Conservation (phyloP, 2,797 vertebrate species). For the Enteromius paludinosus region DNA sequence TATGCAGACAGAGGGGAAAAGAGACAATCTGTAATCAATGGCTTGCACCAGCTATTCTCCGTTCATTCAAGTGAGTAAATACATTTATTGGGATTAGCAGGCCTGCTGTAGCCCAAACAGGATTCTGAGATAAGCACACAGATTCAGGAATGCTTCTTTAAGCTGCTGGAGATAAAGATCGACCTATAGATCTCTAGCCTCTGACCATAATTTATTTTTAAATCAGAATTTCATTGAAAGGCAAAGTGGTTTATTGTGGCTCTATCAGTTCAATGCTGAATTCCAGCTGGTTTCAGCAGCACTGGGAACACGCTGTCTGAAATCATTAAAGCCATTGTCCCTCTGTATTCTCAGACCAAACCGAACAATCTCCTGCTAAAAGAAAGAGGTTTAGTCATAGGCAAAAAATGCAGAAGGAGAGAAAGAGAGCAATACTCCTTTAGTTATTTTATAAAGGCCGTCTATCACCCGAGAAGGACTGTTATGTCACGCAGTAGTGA, state of each 20-base stretch:
- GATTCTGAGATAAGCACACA: constrained; percentile 43
- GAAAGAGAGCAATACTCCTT: background rate
- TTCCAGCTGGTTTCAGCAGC: constrained; percentile 11
- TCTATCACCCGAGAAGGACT: background rate
- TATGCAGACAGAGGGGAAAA: constrained; percentile 21
- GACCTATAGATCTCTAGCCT: constrained; percentile 25
- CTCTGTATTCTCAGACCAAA: constrained; percentile 29
- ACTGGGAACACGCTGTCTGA: constrained; percentile 15
- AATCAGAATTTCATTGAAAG: constrained; percentile 31
- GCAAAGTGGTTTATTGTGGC: constrained; percentile 26
- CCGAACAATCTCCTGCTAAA: constrained; percentile 28
- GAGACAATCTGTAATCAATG: constrained; percentile 40
- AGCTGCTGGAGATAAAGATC: constrained; percentile 3
- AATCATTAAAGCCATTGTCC: constrained; percentile 45
- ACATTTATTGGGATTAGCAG: constrained; percentile 48
- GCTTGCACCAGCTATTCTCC: constrained; percentile 28
- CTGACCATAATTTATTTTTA: constrained; percentile 30
- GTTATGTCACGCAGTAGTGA: background rate
- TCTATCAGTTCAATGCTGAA: constrained; percentile 13
- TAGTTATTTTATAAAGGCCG: constrained; percentile 13
- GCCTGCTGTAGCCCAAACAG: constrained; percentile 24
- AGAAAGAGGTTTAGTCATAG: constrained; percentile 28
- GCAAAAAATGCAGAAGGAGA: background rate
- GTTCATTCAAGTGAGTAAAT: constrained; percentile 43
- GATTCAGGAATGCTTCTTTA: constrained; percentile 28